Conservation (phyloP, 2,888 invertebrate genomes). For the Cephus pulcher region DNA sequence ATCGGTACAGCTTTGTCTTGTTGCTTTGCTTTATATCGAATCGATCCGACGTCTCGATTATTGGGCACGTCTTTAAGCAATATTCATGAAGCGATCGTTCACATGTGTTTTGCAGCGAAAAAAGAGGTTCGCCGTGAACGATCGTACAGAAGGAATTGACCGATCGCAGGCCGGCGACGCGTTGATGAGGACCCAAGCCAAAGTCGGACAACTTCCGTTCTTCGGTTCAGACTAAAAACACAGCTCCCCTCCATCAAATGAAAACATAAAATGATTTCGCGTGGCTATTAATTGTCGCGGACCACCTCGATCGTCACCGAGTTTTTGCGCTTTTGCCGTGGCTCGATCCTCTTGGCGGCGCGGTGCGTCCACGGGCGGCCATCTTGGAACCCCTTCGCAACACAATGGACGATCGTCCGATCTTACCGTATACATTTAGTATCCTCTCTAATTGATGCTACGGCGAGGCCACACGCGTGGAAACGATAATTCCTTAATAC, state of each 20-base stretch:
- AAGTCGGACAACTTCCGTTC: slow-evolving; percentile 7
- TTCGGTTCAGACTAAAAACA: slow-evolving; percentile 9
- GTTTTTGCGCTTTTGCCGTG: slow-evolving; percentile 14
- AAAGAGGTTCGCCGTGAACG: not conserved
- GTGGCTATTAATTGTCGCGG: slow-evolving; percentile 51
- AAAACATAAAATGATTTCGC: slow-evolving; percentile 59
- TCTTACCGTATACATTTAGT: slow-evolving; percentile 42
- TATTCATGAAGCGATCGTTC: slow-evolving; percentile 6
- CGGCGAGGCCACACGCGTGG: slow-evolving; percentile 49
- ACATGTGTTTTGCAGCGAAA: not conserved
- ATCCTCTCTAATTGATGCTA: slow-evolving; percentile 54
- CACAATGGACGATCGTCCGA: slow-evolving; percentile 42
- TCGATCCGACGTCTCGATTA: slow-evolving; percentile 2
- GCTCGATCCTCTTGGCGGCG: slow-evolving; percentile 2
- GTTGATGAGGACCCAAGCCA: not conserved
- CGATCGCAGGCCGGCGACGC: slow-evolving; percentile 9
- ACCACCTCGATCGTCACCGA: slow-evolving; percentile 20
- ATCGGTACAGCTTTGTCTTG: not conserved
- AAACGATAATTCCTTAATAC: slow-evolving; percentile 34
- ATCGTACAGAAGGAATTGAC: slow-evolving; percentile 5
- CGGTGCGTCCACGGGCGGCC: slow-evolving; percentile 37
- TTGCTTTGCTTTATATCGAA: not conserved
- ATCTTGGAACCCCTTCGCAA: slow-evolving; percentile 51
- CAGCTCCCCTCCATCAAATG: slow-evolving; percentile 35
- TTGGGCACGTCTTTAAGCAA: not conserved